Percentiles rank a stretch among this genome's conserved stretches.
phyloP scores from a whole-genome alignment of 2,113 vertebrate genomes.

The Salminus brasiliensis region DNA sequence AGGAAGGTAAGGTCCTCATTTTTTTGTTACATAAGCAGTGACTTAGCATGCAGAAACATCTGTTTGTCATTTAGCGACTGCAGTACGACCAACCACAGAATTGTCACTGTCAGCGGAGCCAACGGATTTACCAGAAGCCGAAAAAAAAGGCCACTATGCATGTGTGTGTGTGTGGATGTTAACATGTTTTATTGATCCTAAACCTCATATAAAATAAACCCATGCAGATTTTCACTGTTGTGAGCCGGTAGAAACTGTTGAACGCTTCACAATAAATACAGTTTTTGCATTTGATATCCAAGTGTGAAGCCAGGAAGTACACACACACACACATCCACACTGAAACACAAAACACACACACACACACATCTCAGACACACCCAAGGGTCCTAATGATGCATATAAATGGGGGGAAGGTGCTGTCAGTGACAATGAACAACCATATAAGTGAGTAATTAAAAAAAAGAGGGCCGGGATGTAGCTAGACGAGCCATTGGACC shows the following conservation, averaged over 20 bases:
- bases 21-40: neutral
- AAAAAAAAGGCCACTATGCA: neutral
- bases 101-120: neutral
- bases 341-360: neutral
- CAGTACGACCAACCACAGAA: neutral
- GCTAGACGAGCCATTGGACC: neutral
- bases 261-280: constrained; percentile 40
- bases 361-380: neutral
- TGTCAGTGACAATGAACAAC: constrained; percentile 24
- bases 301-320: neutral
- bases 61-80: neutral
- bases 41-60: neutral
- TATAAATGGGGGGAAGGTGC: neutral
- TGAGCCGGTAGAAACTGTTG: constrained; percentile 11
- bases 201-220: neutral
- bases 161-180: neutral
- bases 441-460: constrained; percentile 19
- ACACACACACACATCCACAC: constrained; percentile 10
- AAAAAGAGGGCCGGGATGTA: constrained; percentile 11
- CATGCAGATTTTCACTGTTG: neutral
- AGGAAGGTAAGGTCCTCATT: constrained; percentile 19
- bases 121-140: neutral
- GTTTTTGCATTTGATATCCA: neutral
- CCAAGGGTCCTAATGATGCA: neutral
- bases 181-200: constrained; percentile 25